Evolutionary conservation across 2,113 vertebrate species (phyloP), one percentile per base, ranked within the genome.

Genomic region (Ariopsis seemanni): DNA sequence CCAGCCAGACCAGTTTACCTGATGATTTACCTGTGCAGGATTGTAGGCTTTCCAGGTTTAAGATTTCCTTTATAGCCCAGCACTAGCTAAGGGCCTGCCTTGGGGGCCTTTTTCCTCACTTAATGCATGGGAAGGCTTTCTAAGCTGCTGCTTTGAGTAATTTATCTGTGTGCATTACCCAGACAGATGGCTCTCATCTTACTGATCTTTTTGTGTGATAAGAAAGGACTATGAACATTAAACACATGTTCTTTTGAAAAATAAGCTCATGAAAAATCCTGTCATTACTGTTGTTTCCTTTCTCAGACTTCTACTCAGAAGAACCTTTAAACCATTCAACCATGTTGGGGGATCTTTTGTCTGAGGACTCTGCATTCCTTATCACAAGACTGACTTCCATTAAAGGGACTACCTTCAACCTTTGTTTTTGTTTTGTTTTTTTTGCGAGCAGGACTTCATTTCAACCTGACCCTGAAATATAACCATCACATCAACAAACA

Each of bases 321-420:
- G 79, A 83, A 62, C 69, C 84, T 87, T 84, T 87, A 86, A 89
- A 85, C 77, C 86, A 34, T 81, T 86, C 74, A 14, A 85, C 34
- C 34, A 88, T 90, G 85, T 89, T 83, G 27, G 82, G 69, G 63
- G 77, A 53, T 65, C 82, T 60, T 60, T 87, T 88, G 53, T 84
- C 67, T 55, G 79, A 89, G n/a, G 78, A 77, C 65, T 22, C 78
- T 55, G 7, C 87, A 83, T 91, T 88, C 85, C 90, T 90, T 88
- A 86, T 88, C 53, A 60, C 65, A 86, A 86, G 57, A 88, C 22
- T 85, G 88, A 74, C 85, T 87, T 79, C 14, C 53, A 20, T 77
- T 86, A 87, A 86, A 83, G 55, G 30, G 57, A 48, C 57, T 12
- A 65, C 75, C 58, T 81, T 63, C 52, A 67, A 57, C 80, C 63